phyloP scores from a whole-genome alignment of 2,888 invertebrate genomes.

The Eupithecia subumbrata region DNA sequence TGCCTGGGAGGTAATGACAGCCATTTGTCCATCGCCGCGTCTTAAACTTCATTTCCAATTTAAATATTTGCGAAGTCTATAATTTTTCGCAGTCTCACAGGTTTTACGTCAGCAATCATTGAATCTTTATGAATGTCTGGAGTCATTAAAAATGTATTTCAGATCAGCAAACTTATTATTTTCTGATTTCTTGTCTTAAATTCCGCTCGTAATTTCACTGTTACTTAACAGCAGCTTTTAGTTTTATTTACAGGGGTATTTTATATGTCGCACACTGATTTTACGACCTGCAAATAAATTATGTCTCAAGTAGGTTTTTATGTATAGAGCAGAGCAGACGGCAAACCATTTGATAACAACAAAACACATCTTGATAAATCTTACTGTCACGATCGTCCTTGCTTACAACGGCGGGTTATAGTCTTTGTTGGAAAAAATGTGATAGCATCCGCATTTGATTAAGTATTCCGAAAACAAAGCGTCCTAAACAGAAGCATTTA shows the following conservation, averaged over 20 bases:
- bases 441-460: not conserved
- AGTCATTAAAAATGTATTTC: conserved; percentile 11
- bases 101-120: conserved; percentile 48
- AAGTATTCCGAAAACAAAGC: conserved; percentile 28
- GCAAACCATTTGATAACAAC: not conserved
- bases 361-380: not conserved
- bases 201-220: conserved; percentile 5
- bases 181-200: not conserved
- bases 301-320: not conserved
- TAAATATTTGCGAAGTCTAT: conserved; percentile 45
- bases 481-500: conserved; percentile 27
- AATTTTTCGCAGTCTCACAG: conserved; percentile 37
- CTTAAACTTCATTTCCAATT: conserved; percentile 48
- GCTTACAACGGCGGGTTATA: not conserved
- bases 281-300: not conserved
- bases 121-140: conserved; percentile 35
- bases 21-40: conserved; percentile 42
- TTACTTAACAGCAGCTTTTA: not conserved
- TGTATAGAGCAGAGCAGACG: not conserved
- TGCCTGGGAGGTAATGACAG: conserved; percentile 38
- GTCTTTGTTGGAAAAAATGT: not conserved
- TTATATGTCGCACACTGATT: not conserved
- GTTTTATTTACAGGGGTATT: not conserved
- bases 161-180: not conserved
- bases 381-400: not conserved